Percentiles rank a stretch among this genome's conserved stretches.
Evolutionary conservation across 2,888 invertebrate genomes (phyloP).

Genomic region (Drosophila anomalata): DNA sequence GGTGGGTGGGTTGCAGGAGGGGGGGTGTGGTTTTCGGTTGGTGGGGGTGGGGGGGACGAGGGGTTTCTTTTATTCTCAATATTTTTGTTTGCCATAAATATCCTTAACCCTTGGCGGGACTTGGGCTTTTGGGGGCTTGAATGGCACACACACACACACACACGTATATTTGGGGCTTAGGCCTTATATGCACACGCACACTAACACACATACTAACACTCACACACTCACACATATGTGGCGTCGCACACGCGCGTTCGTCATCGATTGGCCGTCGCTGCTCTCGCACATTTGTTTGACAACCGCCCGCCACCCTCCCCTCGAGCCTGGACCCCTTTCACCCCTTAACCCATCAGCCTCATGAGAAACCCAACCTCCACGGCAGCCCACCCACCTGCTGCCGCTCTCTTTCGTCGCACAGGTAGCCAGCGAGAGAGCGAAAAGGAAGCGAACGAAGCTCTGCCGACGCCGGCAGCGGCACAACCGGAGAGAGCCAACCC

Average conservation of each 20-base stretch:
- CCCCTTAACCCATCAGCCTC: slow-evolving; percentile 19
- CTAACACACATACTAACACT: not conserved
- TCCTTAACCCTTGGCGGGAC: slow-evolving; percentile 14
- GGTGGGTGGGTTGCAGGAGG: not conserved
- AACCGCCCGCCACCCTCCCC: slow-evolving; percentile 36
- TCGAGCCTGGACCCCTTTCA: slow-evolving; percentile 12
- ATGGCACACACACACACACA: slow-evolving; percentile 24
- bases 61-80: not conserved
- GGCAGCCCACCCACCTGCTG: slow-evolving; percentile 22
- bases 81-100: slow-evolving; percentile 5
- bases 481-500: slow-evolving; percentile 31
- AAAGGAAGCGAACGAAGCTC: not conserved
- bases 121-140: not conserved
- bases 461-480: slow-evolving; percentile 21
- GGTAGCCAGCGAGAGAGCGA: slow-evolving; percentile 38
- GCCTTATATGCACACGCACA: slow-evolving; percentile 52
- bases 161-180: slow-evolving; percentile 66
- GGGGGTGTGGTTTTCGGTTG: not conserved
- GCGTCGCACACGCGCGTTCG: slow-evolving; percentile 75
- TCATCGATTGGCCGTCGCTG: slow-evolving; percentile 70
- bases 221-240: slow-evolving; percentile 39
- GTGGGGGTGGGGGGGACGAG: slow-evolving; percentile 1
- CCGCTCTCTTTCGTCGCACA: slow-evolving; percentile 39
- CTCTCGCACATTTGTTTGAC: slow-evolving; percentile 67
- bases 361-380: not conserved